Base-by-base conservation (phyloP, 23 tunicate species). In the Pegea sp. region DNA sequence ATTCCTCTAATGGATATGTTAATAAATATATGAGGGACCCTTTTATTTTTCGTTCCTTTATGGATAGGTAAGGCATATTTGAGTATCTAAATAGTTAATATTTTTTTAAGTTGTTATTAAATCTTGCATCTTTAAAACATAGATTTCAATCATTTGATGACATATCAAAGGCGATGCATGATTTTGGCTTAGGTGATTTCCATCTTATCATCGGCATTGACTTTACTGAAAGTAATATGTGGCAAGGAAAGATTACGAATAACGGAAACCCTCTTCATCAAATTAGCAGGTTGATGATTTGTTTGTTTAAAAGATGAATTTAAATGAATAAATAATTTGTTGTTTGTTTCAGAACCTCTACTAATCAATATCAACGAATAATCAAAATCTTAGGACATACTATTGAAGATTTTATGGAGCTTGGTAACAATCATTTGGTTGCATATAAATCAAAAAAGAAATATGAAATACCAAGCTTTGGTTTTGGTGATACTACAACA, bases 201-300 rank as follows among this genome's bases (percentile, higher is more conserved):
- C 67, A 61, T 22, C 64, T 84, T 2, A 63, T 84, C 25, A 33
- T 84, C 2, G 95, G 95, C 20, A 63, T 84, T 25, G 95, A 84
- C 58, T 84, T 84, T 44, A 84, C 95, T 4, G 95, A 77, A 26
- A 84, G 95, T 69, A 84, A 84, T 67, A 77, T 69, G 53, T 84
- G 95, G 95, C 95, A 84, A 42, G 95, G 95, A 1, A 62, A 77
- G 16, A 23, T 42, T 8, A 67, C 66, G 6, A 70, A 73, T 53
- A 68, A 64, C 28, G 95, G 95, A 13, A 70, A 67, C 26, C 74
- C 95, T 3, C 44, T 84, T 21, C 95, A 84, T 42, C 59, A 25
- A 24, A 27, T 54, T 22, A n/a, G 34, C n/a, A n/a, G 26, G 24
- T 21, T 54, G 5, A n/a, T 50, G 22, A 20, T 50, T 50, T 50